These are phyloP conservation scores for Rhegmatorhina hoffmannsi DNA, from an alignment of 2,113 vertebrate species.

Conservation along the genomic window DNA sequence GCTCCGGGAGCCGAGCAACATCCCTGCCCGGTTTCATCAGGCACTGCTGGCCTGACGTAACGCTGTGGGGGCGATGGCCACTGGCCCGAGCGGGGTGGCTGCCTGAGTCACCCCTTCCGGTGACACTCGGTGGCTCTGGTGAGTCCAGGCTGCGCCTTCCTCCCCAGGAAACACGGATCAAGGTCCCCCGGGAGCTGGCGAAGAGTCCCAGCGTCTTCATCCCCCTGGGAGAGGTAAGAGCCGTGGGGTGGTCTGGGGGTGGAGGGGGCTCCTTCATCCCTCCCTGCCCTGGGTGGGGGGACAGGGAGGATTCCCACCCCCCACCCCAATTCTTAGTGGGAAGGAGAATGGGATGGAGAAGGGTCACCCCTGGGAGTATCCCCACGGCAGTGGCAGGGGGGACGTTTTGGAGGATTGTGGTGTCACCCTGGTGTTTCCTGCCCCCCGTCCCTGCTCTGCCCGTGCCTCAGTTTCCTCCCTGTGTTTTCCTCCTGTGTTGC, in stretches of 20 bases:
- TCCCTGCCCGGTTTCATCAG: neutral
- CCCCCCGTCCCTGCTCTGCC: neutral
- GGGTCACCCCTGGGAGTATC: neutral
- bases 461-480: conserved; percentile 8
- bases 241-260: fast-evolving
- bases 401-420: neutral
- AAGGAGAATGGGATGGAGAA: neutral
- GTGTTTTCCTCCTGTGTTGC: neutral
- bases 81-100: neutral
- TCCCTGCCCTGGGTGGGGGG: neutral
- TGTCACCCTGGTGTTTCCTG: neutral
- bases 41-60: neutral
- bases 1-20: neutral
- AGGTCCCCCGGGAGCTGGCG: conserved; percentile 20
- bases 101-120: conserved; percentile 17
- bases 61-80: neutral
- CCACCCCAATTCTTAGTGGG: fast-evolving
- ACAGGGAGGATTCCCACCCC: neutral
- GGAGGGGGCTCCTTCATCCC: neutral
- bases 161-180: conserved; percentile 50
- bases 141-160: neutral
- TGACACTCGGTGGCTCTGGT: neutral
- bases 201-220: conserved; percentile 75
- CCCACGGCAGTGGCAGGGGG: neutral
- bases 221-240: conserved; percentile 72